A percentile compares a stretch with the other conserved stretches of the same genome.
Conservation (phyloP, 2,888 invertebrate species). For the Hypomecis punctinalis region DNA sequence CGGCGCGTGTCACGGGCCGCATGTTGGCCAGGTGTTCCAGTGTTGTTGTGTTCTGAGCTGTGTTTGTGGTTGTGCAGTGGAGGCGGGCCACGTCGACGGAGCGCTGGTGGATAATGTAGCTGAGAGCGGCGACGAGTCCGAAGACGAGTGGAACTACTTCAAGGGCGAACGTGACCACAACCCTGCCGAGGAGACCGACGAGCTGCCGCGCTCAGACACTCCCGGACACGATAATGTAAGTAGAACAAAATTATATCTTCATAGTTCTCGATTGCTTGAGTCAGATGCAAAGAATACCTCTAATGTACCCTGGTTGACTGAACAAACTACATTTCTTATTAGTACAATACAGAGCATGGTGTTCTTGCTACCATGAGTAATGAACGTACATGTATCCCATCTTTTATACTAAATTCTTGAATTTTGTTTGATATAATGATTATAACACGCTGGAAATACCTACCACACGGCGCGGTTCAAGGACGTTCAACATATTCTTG, state of each 20-base stretch:
- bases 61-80: conserved; percentile 70
- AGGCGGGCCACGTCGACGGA: conserved; percentile 79
- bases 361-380: no score
- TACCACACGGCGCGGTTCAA: conserved; percentile 43
- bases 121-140: conserved; percentile 91
- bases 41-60: conserved; percentile 41
- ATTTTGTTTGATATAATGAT: not conserved
- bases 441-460: conserved; percentile 14
- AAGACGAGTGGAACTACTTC: conserved; percentile 96
- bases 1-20: conserved; percentile 9
- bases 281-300: no score
- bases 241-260: no score
- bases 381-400: not conserved
- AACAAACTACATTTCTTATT: no score
- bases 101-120: conserved; percentile 89
- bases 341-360: no score
- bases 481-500: conserved; percentile 34
- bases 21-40: conserved; percentile 52
- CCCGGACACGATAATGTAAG: conserved; percentile 79
- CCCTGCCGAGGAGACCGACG: conserved; percentile 84
- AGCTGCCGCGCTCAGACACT: conserved; percentile 78
- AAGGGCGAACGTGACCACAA: conserved; percentile 87
- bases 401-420: not conserved
- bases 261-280: no score
- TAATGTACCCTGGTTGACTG: no score